Base-by-base conservation (phyloP, 2,888 invertebrate genomes). In the Ferdinandea cuprea region DNA sequence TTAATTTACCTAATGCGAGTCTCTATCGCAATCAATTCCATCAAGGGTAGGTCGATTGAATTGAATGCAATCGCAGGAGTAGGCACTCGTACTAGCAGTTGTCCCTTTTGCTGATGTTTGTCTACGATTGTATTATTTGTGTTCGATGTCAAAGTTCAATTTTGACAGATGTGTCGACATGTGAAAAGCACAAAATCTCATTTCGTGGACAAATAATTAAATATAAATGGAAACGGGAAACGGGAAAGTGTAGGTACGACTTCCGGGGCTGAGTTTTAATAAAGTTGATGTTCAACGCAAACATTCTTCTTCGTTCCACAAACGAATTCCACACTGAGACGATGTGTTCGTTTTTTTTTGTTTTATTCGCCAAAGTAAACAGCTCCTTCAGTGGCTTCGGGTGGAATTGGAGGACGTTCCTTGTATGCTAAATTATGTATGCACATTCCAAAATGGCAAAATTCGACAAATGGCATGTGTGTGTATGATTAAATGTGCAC, bases 141-240 rank as follows among this genome's bases (percentile, higher is more conserved):
- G 42, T 17, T 54, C 77, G 61, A 77, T 61, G 81, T 81, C 81
- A 81, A 61, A 81, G 77, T 66, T 81, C 71, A 71, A 48, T 77
- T 81, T 42, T 77, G 81, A 81, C 81, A 81, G 81, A 81, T 81
- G 81, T 77, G 81, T 77, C 71, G 66, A 52, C 74, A 76, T 77
- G 61, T 72, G 77, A 77, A 65, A 65, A 81, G 58, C 65, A 42
- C 32, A 81, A 81, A 81, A 72, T 81, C 81, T 66, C 81, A 81
- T 81, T 81, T 81, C 71, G 8, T 81, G 66, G 71, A 76, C 81
- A 81, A 72, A 54, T 69, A 76, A 81, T 81, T 76, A 81, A 81
- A 77, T 76, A 81, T 81, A 30, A 59, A 77, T 50, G 44, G 17
- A 15, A 6, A 13, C 1, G 19, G 35, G 0, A 13, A 5, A 3